These are phyloP conservation scores for Drosophila meridionalis DNA, from an alignment of 2,888 invertebrate species.

Conservation along the genomic window DNA sequence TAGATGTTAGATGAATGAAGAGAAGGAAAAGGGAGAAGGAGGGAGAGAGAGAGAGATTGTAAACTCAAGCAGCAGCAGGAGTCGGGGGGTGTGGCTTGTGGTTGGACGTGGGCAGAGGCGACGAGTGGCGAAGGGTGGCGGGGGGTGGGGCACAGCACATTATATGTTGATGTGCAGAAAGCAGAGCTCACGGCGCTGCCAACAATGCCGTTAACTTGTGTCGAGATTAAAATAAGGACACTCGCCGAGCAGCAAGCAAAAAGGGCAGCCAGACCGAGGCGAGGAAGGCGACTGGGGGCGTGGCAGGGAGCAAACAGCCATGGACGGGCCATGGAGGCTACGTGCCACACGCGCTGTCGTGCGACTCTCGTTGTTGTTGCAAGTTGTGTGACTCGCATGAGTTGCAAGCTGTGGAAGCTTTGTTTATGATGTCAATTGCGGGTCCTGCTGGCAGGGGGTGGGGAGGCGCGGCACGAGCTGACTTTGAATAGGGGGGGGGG, in stretches of 20 bases:
- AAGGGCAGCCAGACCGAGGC: constrained; percentile 13
- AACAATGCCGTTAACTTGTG: constrained; percentile 80
- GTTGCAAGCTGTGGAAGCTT: constrained; percentile 72
- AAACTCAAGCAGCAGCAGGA: constrained; percentile 27
- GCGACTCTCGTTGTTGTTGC: constrained; percentile 34
- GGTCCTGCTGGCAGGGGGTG: neutral
- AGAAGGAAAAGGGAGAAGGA: neutral
- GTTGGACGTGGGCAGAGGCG: neutral
- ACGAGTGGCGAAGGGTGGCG: neutral
- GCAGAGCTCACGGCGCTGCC: constrained; percentile 69
- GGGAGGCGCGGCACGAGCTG: neutral
- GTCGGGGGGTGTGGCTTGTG: neutral
- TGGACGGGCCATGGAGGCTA: constrained; percentile 41
- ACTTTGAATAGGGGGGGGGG: neutral
- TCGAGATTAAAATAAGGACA: constrained; percentile 79
- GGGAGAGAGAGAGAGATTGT: constrained; percentile 20
- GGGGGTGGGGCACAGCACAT: constrained; percentile 19
- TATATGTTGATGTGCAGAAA: constrained; percentile 57
- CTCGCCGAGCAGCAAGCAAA: constrained; percentile 36
- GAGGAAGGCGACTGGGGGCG: neutral
- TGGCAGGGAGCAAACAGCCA: constrained; percentile 24
- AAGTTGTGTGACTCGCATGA: constrained; percentile 65
- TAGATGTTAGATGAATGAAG: constrained; percentile 38
- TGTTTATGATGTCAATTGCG: constrained; percentile 64
- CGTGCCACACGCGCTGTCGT: constrained; percentile 53